Evolutionary conservation across 2,797 vertebrate species (phyloP).

Genomic region (Hippoglossus hippoglossus): DNA sequence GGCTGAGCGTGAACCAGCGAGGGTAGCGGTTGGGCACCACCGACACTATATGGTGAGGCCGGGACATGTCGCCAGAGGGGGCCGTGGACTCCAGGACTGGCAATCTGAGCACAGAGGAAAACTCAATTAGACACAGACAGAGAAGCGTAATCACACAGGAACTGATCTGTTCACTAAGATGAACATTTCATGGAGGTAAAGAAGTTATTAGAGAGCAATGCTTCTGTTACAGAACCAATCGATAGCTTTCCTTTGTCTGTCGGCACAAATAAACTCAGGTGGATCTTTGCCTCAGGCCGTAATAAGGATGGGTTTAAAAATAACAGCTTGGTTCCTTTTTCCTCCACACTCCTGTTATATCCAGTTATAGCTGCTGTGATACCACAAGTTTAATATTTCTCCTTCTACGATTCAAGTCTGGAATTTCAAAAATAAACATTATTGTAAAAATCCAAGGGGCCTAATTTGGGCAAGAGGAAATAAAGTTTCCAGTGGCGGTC

Average conservation of each 20-base stretch:
- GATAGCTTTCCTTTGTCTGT: slow-evolving; percentile 16
- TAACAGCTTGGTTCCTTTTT: slow-evolving; percentile 12
- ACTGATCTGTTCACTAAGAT: neutral
- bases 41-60: slow-evolving; percentile 97
- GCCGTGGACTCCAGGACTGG: slow-evolving; percentile 96
- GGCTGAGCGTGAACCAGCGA: slow-evolving; percentile 98
- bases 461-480: slow-evolving; percentile 36
- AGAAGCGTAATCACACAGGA: neutral
- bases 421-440: neutral
- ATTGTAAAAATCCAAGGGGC: neutral
- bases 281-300: slow-evolving; percentile 29
- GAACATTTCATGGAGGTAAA: slow-evolving; percentile 9
- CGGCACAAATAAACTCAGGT: slow-evolving; percentile 38
- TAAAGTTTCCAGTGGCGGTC: slow-evolving; percentile 47
- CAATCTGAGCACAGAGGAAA: slow-evolving; percentile 80
- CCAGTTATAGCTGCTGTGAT: neutral
- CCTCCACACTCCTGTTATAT: neutral
- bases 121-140: slow-evolving; percentile 11
- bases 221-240: slow-evolving; percentile 35
- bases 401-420: too few relatives aligned
- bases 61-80: slow-evolving; percentile 93
- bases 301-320: slow-evolving; percentile 30
- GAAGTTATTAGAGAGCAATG: slow-evolving; percentile 23
- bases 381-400: neutral
- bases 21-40: slow-evolving; percentile 98